Conservation (phyloP, 2,113 vertebrate genomes). For the Pyxicephalus adspersus region DNA sequence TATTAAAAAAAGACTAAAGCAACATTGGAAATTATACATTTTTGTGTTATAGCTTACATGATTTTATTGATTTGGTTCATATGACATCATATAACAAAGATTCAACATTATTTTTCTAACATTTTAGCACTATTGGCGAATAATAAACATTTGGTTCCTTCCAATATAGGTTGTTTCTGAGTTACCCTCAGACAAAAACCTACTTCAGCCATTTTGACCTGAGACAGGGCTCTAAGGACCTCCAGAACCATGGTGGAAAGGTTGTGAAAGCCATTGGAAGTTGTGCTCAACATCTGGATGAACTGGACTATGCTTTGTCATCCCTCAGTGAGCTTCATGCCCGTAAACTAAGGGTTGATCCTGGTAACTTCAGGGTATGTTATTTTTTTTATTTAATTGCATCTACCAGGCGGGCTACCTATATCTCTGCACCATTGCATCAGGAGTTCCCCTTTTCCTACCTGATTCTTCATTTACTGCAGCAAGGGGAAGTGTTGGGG, state of each 20-base stretch:
- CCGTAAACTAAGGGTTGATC: slow-evolving; percentile 82
- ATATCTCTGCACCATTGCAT: no score
- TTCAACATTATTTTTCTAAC: background rate
- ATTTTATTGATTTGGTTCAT: background rate
- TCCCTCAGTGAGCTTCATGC: slow-evolving; percentile 84
- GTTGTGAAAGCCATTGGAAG: slow-evolving; percentile 66
- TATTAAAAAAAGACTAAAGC: background rate
- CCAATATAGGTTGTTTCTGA: slow-evolving; percentile 67
- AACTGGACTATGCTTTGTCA: slow-evolving; percentile 68
- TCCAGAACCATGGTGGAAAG: slow-evolving; percentile 73
- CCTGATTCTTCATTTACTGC: no score
- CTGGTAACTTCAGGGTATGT: slow-evolving; percentile 84
- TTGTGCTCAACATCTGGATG: slow-evolving; percentile 72
- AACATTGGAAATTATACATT: background rate
- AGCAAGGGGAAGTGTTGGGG: no score
- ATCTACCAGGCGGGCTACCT: no score
- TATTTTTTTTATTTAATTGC: no score
- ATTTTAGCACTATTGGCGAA: background rate
- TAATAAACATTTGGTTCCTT: background rate
- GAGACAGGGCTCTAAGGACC: slow-evolving; percentile 62
- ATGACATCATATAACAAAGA: background rate
- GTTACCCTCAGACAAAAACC: slow-evolving; percentile 83
- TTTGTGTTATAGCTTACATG: background rate
- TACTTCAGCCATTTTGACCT: slow-evolving; percentile 87
- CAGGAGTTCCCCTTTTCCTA: no score